These are phyloP conservation scores for Podarcis cretensis DNA, from an alignment of 2,113 vertebrate species.

Conservation along the genomic window DNA sequence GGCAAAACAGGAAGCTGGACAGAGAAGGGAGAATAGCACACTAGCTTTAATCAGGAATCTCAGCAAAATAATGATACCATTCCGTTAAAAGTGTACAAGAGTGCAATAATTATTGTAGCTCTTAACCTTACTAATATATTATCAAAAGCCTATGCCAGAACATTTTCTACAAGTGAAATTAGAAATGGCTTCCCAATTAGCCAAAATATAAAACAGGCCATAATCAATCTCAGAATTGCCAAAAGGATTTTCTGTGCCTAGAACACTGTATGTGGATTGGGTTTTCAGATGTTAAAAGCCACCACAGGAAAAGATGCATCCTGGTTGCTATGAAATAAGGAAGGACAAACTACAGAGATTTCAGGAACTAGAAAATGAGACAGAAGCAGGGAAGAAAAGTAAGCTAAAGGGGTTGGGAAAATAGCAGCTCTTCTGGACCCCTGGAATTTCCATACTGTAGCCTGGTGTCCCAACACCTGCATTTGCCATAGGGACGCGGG, in stretches of 20 bases:
- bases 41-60: constrained; percentile 41
- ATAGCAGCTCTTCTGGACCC: too few relatives aligned
- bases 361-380: too few relatives aligned
- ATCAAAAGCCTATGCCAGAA: constrained; percentile 20
- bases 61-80: constrained; percentile 43
- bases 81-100: constrained; percentile 23
- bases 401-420: too few relatives aligned
- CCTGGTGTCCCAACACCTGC: too few relatives aligned
- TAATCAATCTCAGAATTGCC: background rate
- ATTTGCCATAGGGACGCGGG: too few relatives aligned
- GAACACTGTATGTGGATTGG: background rate
- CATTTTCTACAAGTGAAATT: constrained; percentile 33
- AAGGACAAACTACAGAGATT: too few relatives aligned
- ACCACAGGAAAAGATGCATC: too few relatives aligned
- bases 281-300: too few relatives aligned
- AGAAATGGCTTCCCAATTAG: constrained; percentile 23
- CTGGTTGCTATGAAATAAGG: too few relatives aligned
- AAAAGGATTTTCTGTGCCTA: background rate
- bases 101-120: constrained; percentile 43
- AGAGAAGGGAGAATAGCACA: constrained; percentile 34
- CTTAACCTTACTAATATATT: constrained; percentile 57
- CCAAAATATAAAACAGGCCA: background rate
- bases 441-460: too few relatives aligned
- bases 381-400: too few relatives aligned
- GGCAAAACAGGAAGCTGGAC: constrained; percentile 48